Evolutionary conservation across 1,140 invertebrate species (phyloP).

Genomic region (Seison nebaliae): DNA sequence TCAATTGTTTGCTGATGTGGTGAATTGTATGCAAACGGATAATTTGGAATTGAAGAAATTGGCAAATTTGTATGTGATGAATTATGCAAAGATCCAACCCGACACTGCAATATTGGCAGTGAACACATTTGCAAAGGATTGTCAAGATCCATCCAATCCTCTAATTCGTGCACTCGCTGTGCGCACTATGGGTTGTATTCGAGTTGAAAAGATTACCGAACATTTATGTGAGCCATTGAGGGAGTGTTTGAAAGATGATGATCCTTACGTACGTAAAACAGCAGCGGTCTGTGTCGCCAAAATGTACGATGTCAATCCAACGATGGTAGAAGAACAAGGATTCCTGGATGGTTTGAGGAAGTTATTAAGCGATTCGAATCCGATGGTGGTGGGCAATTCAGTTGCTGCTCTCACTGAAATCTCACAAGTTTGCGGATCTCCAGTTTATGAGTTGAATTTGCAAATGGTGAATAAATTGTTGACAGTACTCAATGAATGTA

Average conservation of each 20-base stretch:
- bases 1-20: constrained; percentile 88
- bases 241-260: constrained; percentile 83
- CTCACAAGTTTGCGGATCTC: constrained; percentile 78
- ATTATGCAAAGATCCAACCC: constrained; percentile 98
- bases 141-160: constrained; percentile 97
- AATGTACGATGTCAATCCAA: constrained; percentile 88
- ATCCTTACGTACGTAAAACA: constrained; percentile 95
- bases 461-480: constrained; percentile 90
- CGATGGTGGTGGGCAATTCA: constrained; percentile 98
- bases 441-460: constrained; percentile 79
- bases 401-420: constrained; percentile 95
- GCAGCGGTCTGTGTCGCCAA: constrained; percentile 97
- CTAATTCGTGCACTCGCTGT: constrained; percentile 89
- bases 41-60: constrained; percentile 97
- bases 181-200: constrained; percentile 95
- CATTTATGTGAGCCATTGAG: constrained; percentile 91
- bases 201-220: constrained; percentile 98
- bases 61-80: constrained; percentile 97
- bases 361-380: constrained; percentile 87
- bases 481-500: constrained; percentile 92
- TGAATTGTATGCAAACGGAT: constrained; percentile 99
- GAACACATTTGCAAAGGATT: constrained; percentile 99
- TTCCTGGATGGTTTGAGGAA: constrained; percentile 90
- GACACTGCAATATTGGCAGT: constrained; percentile 99
- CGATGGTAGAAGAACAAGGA: constrained; percentile 85